Base-by-base conservation (phyloP, 2,888 invertebrate genomes). In the Pristionchus exspectatus region DNA sequence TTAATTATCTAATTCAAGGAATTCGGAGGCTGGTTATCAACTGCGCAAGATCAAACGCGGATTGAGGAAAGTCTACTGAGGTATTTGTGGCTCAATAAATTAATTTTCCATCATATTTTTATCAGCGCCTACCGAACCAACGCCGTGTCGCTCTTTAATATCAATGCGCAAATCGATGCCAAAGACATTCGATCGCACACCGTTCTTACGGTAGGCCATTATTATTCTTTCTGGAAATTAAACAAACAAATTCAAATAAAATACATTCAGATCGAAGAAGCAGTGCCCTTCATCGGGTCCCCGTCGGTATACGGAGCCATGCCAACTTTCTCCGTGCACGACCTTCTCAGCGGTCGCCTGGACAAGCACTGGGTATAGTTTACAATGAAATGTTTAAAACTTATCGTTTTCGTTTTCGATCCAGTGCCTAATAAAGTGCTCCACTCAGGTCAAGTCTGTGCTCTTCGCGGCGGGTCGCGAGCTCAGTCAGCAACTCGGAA, bases 331-430 rank as follows among this genome's bases (percentile, higher is more conserved):
- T 14, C n/a, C 4, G 81, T 81, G 9, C 5, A 81, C 1, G 54
- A 81, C 21, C 50, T 81, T 16, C 27, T 81, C 10, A 10, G 2
- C 10, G 81, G 81, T 7, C 24, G 16, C 21, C 16, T 50, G 12
- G 81, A 81, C 50, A 27, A n/a, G 27, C 81, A 81, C 33, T 81
- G 81, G 81, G 81, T 81, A 54, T 9, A 69, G 24, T 24, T 77
- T 69, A 1, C 27, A n/a, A 2, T 69, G n/a, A n/a, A n/a, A n/a
- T n/a, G n/a, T n/a, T n/a, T n/a, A n/a, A n/a, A n/a, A n/a, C n/a
- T n/a, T 44, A 44, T 44, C 9, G 3, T 44, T 44, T 3, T 3
- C 4, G 44, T 44, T 44, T 44, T 3, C 44, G 44, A n/a, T 44
- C 9, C 3, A 44, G 44, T 44, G 9, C 3, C 9, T 44, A 44